Conservation (phyloP, 2,888 invertebrate genomes). For the Metellina segmentata region DNA sequence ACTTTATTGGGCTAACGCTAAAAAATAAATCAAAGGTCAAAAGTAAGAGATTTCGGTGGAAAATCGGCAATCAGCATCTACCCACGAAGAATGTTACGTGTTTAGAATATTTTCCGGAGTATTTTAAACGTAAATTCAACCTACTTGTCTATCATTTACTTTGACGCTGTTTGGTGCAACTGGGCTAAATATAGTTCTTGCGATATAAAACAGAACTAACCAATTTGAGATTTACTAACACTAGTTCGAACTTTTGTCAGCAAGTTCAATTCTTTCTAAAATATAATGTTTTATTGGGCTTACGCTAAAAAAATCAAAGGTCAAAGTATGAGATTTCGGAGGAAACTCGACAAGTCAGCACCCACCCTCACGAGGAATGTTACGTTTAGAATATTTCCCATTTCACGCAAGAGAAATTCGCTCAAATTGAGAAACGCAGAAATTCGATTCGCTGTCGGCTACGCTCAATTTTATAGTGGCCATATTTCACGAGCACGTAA, state of each 20-base stretch:
- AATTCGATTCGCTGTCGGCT: slow-evolving; percentile 8
- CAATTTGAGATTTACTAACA: no score
- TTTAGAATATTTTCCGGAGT: slow-evolving; percentile 27
- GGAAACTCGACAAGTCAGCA: background rate
- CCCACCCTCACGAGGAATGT: background rate
- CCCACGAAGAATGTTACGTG: background rate
- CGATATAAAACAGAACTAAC: no score
- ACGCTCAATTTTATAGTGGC: slow-evolving; percentile 11
- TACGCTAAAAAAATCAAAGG: background rate
- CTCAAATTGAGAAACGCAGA: background rate
- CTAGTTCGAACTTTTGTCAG: no score
- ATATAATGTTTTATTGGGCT: background rate
- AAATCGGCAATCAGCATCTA: background rate
- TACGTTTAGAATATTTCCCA: slow-evolving; percentile 30
- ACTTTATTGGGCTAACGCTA: background rate
- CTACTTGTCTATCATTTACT: no score
- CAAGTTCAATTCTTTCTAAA: background rate
- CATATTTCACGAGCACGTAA: slow-evolving; percentile 3
- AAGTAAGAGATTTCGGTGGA: background rate
- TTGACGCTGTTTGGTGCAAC: no score
- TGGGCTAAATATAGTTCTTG: no score
- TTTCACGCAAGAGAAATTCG: slow-evolving; percentile 32
- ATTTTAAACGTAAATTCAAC: no score
- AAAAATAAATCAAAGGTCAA: background rate
- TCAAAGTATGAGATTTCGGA: background rate